Percentiles rank a stretch among this genome's conserved stretches.
phyloP scores from a whole-genome alignment of 2,888 invertebrate species.

The Clepsis dumicolana region DNA sequence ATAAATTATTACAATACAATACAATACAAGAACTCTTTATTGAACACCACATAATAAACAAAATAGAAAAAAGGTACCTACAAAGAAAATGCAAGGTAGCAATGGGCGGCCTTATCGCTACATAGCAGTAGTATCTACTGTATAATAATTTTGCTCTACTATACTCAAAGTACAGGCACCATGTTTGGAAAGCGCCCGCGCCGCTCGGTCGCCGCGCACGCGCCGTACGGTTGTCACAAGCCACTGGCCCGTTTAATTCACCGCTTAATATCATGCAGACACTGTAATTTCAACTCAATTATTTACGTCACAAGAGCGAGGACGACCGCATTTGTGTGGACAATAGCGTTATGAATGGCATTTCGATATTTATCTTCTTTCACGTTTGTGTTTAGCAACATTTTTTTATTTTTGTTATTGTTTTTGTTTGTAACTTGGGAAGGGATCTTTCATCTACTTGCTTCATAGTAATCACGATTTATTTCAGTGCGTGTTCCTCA shows the following conservation, averaged over 20 bases:
- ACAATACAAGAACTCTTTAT: no score
- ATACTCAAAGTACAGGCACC: background rate
- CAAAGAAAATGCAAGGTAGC: no score
- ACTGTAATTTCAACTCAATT: constrained; percentile 8
- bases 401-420: background rate
- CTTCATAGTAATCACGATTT: no score
- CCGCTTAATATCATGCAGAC: background rate
- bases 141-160: no score
- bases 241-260: constrained; percentile 7
- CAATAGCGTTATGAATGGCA: constrained; percentile 17
- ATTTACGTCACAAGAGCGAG: background rate
- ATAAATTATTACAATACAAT: no score
- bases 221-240: constrained; percentile 12
- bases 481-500: no score
- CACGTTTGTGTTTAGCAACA: background rate
- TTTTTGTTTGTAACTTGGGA: no score
- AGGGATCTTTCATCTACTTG: no score
- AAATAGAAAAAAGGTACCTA: no score
- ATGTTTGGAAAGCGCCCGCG: constrained; percentile 21
- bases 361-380: constrained; percentile 25
- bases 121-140: no score
- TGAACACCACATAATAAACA: no score
- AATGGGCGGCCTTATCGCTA: no score
- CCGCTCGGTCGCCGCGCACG: background rate
- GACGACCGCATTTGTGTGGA: background rate